Evolutionary conservation across 2,113 vertebrate genomes (phyloP), one percentile per base, ranked within the genome.

Genomic region (Scomber scombrus): DNA sequence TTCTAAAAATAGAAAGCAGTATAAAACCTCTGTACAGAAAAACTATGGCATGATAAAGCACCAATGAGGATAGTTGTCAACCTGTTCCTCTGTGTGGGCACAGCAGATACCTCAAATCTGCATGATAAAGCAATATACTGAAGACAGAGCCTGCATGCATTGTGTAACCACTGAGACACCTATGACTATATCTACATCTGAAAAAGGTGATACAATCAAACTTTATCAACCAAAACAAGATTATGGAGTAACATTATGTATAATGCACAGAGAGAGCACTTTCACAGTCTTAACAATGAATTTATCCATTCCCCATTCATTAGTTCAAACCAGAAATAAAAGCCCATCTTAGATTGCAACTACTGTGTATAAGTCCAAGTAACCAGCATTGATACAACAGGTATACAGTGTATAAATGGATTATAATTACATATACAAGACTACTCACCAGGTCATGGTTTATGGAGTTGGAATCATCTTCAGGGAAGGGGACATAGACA

Each of bases 371-470:
- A 46, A 47, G 61, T 23, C 26, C 62, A 62, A 10, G n/a, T 46
- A 62, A 21, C 40, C 12, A 62, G 31, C 34, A 61, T 10, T 21
- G 19, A 58, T 31, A 43, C 5, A 68, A 54, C 15, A 75, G 11
- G 13, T 34, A 49, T 3, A 46, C 54, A 60, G 31, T 12, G 11
- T 40, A 56, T 31, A 40, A 40, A 21, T 16, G 14, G 21, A 57
- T 29, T 54, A 61, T 12, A 23, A 52, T 10, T 18, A 57, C 8
- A 31, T 11, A 34, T 3, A 51, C 3, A 19, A 19, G 8, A 74
- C n/a, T 86, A 97, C 98, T 97, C 95, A 99, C 98, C 97, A 99
- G 96, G 93, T 99, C 97, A 87, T 99, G 98, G 94, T 99, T 99
- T 88, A 96, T 99, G 95, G 97, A 98, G 95, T 99, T 99, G 86